Percentiles rank a stretch among this genome's conserved stretches.
These are phyloP conservation scores for Rattus norvegicus DNA, from an alignment of 2,113 vertebrate species.

Conservation along the genomic window GRCr8 NC_086021.1:165534501-165535000, in stretches of 20 bases:
- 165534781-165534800: constrained; percentile 17
- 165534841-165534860: neutral
- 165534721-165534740: neutral
- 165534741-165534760: neutral
- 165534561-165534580: no score
- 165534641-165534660: no score
- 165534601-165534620: no score
- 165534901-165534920: neutral
- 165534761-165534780: constrained; percentile 54
- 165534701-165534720: constrained; percentile 20
- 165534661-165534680: neutral
- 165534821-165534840: constrained; percentile 1
- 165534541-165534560: no score
- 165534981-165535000: neutral
- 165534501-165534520: no score
- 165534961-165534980: neutral
- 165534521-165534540: no score
- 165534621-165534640: no score
- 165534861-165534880: neutral
- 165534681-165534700: neutral
- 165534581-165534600: no score
- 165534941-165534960: neutral
- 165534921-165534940: neutral
- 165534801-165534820: constrained; percentile 25
- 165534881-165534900: constrained; percentile 4